Evolutionary conservation across 2,888 invertebrate species (phyloP), one percentile per base, ranked within the genome.

Genomic region (Dione vanillae): DNA sequence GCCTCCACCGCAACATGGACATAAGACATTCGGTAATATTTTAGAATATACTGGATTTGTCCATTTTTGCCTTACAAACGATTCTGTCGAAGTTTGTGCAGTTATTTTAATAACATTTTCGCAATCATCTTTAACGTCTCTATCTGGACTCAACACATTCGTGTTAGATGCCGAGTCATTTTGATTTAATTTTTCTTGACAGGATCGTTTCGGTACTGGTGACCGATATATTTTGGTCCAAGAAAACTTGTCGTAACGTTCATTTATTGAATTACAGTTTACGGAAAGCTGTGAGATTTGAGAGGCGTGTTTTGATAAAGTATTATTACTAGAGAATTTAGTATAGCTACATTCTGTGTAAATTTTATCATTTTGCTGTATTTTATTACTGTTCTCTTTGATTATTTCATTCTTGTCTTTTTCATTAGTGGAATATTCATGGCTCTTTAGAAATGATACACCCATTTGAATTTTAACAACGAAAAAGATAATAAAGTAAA

Each of bases 1-100:
- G 8, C 83, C 84, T 5, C 86, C 85, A 37, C 82, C 81, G 71
- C 90, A 90, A 75, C 91, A 91, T 0, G 91, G 90, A 61, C 91
- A 92, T 0, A 85, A 27, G 0, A 84, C 37, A 70, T 73, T 86
- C 11, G 89, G 88, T 6, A 82, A 69, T 9, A 77, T 70, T 73
- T 79, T 83, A 56, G 76, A 78, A 78, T 82, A 83, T 5, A 75
- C 61, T 1, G 71, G 70, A 70, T 69, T 73, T 49, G 69, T 72
- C 12, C 70, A 69, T 43, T 70, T 68, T 1, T 70, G 72, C 59
- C 74, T 79, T 14, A 75, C 51, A 47, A 82, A 75, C 16, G 82
- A 79, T 3, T 78, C 78, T 0, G 81, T 75, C 8, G 85, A 85
- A 37, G 83, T 79, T 68, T 82, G 78, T 35, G 76, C 80, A 19